phyloP scores from a whole-genome alignment of 1,140 invertebrate species.

The Rhyzopertha dominica region DNA sequence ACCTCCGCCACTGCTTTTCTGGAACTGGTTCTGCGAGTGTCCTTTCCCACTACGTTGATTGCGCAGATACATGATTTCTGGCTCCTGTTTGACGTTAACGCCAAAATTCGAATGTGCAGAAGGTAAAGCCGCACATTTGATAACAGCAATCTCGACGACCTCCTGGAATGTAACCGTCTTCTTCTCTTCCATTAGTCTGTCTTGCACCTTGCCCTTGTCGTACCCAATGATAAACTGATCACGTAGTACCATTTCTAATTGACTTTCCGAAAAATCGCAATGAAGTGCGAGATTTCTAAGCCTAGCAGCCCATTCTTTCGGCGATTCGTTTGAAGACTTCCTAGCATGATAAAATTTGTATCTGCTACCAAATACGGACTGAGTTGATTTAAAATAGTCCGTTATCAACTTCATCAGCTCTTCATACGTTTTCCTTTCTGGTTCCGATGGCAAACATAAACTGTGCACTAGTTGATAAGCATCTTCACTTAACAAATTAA shows the following conservation, averaged over 20 bases:
- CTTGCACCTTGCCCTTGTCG: constrained; percentile 5
- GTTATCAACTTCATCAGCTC: not conserved
- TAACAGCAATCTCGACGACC: not conserved
- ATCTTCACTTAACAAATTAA: constrained; percentile 4
- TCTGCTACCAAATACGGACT: not conserved
- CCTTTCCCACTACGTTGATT: not conserved
- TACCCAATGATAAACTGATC: constrained; percentile 5
- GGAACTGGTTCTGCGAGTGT: not conserved
- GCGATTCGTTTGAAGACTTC: not conserved
- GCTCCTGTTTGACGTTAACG: not conserved
- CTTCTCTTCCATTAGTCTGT: constrained; percentile 8
- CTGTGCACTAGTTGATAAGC: not conserved
- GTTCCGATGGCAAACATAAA: constrained; percentile 1
- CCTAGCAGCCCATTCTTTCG: not conserved
- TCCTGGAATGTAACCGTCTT: not conserved
- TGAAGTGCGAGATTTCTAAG: not conserved
- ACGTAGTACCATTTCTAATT: not conserved
- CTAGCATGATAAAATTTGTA: constrained; percentile 1
- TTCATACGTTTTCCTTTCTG: not conserved
- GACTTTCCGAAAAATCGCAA: not conserved
- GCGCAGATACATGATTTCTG: not conserved
- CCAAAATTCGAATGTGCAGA: too few relatives aligned
- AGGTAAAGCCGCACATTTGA: not conserved
- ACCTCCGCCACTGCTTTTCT: not conserved
- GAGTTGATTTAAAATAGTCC: not conserved